These are phyloP conservation scores for Leucosticte australis DNA, from an alignment of 2,113 vertebrate species.

Conservation along the genomic window DNA sequence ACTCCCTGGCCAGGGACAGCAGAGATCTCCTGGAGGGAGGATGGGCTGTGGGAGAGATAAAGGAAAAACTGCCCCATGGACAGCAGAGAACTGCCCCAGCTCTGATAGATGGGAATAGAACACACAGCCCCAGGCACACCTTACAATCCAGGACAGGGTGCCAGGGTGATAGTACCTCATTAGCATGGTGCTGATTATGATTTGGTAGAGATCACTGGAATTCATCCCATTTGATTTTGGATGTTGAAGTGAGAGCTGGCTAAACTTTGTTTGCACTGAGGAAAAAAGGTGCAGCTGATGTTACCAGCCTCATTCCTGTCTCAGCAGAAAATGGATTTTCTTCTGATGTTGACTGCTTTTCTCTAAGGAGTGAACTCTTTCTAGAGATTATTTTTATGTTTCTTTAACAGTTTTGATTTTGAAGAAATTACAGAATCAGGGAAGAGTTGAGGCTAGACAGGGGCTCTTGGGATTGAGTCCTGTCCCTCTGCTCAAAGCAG, in stretches of 20 bases:
- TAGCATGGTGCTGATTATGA: background rate
- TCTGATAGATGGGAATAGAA: rapidly evolving
- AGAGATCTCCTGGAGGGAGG: too few relatives aligned
- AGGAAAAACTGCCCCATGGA: too few relatives aligned
- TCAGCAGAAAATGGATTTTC: background rate
- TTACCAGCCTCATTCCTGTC: background rate
- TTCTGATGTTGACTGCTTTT: background rate
- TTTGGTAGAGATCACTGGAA: background rate
- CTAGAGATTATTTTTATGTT: background rate
- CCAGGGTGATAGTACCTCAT: background rate
- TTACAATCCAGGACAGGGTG: background rate
- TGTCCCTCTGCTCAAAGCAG: background rate
- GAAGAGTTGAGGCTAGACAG: background rate
- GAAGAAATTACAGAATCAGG: background rate
- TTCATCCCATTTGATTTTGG: background rate
- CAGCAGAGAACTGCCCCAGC: background rate
- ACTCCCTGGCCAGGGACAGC: too few relatives aligned
- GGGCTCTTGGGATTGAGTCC: background rate
- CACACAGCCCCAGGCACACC: background rate
- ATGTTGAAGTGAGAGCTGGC: background rate
- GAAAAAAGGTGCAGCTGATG: background rate
- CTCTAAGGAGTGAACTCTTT: background rate
- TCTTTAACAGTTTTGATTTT: background rate
- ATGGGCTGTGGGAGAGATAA: too few relatives aligned
- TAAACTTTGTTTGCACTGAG: background rate